Percentiles rank a stretch among this genome's conserved stretches.
phyloP scores from a whole-genome alignment of 2,113 vertebrate species.

The Piprites chloris region DNA sequence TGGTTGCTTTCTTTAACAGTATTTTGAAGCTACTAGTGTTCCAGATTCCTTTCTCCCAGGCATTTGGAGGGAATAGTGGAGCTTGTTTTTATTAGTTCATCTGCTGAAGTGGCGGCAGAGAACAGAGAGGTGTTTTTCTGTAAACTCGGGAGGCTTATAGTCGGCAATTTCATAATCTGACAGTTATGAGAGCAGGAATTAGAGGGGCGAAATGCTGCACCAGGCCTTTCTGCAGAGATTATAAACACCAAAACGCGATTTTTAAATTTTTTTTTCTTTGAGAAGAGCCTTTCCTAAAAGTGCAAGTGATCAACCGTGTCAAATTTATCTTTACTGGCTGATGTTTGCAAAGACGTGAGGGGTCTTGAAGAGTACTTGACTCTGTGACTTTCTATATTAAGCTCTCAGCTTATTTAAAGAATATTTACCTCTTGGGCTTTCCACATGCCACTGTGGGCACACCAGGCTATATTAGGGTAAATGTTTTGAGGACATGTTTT shows the following conservation, averaged over 20 bases:
- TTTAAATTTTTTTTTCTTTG: background rate
- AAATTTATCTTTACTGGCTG: conserved; percentile 43
- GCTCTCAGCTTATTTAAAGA: conserved; percentile 34
- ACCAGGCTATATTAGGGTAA: background rate
- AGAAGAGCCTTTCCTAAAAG: conserved; percentile 24
- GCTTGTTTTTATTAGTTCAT: conserved; percentile 56
- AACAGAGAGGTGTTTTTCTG: conserved; percentile 48
- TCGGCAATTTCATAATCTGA: conserved; percentile 54
- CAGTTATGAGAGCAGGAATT: conserved; percentile 55
- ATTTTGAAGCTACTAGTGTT: conserved; percentile 44
- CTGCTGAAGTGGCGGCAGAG: background rate
- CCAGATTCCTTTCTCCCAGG: conserved; percentile 42
- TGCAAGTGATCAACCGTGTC: background rate
- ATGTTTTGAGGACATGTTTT: conserved; percentile 2
- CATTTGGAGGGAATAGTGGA: conserved; percentile 8
- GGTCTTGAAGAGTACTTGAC: conserved; percentile 16
- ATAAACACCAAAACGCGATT: background rate
- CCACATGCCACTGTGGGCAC: background rate
- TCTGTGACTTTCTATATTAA: conserved; percentile 48
- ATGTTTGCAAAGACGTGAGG: conserved; percentile 17
- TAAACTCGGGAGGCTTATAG: conserved; percentile 6
- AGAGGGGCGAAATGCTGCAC: conserved; percentile 5
- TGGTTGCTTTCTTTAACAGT: conserved; percentile 3
- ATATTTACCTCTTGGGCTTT: conserved; percentile 28
- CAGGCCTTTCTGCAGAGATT: conserved; percentile 28